phyloP scores from a whole-genome alignment of 2,888 invertebrate genomes.

The Drosophila maculinotata region DNA sequence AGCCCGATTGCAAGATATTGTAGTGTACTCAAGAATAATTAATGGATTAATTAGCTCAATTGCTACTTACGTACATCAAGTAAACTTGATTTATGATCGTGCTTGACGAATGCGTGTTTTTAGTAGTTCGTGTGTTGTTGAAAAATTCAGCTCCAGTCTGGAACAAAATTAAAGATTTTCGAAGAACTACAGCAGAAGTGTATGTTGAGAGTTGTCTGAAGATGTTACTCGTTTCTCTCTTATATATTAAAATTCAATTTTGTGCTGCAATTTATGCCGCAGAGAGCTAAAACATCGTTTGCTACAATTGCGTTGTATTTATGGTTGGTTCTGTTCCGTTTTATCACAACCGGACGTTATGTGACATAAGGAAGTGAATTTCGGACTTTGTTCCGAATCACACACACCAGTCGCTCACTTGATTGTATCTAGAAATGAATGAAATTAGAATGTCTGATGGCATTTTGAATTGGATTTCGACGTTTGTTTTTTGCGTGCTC shows the following conservation, averaged over 20 bases:
- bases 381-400: constrained; percentile 15
- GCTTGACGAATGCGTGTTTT: too few relatives aligned
- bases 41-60: too few relatives aligned
- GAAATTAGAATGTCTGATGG: constrained; percentile 81
- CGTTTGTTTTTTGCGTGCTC: constrained; percentile 41
- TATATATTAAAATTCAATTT: constrained; percentile 54
- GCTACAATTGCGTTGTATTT: constrained; percentile 25
- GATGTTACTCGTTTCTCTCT: constrained; percentile 5
- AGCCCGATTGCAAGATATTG: too few relatives aligned
- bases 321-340: constrained; percentile 34
- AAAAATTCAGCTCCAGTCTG: too few relatives aligned
- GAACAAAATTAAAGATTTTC: too few relatives aligned
- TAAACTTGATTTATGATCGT: too few relatives aligned
- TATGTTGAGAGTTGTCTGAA: too few relatives aligned
- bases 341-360: constrained; percentile 70
- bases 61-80: too few relatives aligned
- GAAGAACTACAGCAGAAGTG: too few relatives aligned
- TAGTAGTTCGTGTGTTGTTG: too few relatives aligned
- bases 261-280: constrained; percentile 43
- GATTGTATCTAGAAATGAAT: constrained; percentile 79
- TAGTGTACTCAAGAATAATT: too few relatives aligned
- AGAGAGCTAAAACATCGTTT: constrained; percentile 30
- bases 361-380: constrained; percentile 57
- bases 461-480: constrained; percentile 76
- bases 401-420: constrained; percentile 25